Conservation (phyloP, 2,797 vertebrate species). For the Octomys mimax region DNA sequence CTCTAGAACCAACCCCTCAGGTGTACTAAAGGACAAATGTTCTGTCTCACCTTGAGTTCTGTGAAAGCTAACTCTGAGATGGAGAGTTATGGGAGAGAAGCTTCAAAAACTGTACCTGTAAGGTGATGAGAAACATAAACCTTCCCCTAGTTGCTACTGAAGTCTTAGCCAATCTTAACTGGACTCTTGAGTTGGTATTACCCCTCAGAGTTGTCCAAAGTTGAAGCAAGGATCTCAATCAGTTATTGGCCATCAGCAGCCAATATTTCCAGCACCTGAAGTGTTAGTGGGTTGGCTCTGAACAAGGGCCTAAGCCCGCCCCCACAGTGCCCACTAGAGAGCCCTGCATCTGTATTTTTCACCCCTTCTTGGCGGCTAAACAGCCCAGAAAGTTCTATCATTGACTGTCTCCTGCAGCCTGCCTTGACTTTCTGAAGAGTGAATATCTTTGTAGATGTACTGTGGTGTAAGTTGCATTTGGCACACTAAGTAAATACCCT, state of each 20-base stretch:
- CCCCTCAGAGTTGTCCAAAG: neutral
- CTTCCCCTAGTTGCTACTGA: neutral
- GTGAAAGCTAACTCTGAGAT: neutral
- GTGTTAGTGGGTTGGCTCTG: neutral
- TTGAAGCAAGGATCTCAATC: neutral
- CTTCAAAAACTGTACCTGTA: neutral
- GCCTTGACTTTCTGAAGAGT: neutral
- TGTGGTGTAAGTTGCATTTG: slow-evolving; percentile 44
- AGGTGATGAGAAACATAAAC: neutral
- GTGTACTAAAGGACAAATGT: neutral
- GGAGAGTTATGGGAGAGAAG: neutral
- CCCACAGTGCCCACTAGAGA: neutral
- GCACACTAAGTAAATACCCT: slow-evolving; percentile 67
- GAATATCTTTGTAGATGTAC: slow-evolving; percentile 1
- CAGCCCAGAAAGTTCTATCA: neutral
- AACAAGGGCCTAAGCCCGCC: neutral
- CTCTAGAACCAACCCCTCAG: neutral
- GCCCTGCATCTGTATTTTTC: neutral
- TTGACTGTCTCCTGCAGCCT: neutral
- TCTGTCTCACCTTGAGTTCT: neutral
- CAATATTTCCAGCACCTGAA: neutral
- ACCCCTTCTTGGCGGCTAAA: neutral
- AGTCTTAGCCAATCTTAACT: neutral
- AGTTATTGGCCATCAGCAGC: neutral
- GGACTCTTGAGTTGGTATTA: neutral